Evolutionary conservation across 2,113 vertebrate species (phyloP), one percentile per base, ranked within the genome.

Genomic region (Amblyornis subalaris): DNA sequence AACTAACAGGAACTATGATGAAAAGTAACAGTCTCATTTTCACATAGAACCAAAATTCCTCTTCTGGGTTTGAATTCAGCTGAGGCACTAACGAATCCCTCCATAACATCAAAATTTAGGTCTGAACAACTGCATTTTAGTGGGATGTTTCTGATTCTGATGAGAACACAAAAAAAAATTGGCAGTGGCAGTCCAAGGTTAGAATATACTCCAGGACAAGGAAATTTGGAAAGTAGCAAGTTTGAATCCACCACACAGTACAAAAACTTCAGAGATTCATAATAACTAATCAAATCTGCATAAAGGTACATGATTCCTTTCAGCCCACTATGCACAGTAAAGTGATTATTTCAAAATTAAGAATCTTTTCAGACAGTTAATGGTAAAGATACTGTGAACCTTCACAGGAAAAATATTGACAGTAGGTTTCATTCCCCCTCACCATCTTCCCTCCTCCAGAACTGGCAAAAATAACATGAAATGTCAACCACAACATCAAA

Each of bases 401-500:
- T 91, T 89, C 87, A 77, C 23, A 91, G 74, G 62, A 93, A 85
- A 85, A 88, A 83, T 89, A 88, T 11, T 88, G 85, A 65, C 94
- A 96, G 93, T 88, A 96, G 66, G 45, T 94, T 95, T 95, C 66
- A 83, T 87, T 91, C 91, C 89, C 62, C 26, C 71, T 94, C 81
- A 75, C 42, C 57, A 73, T 79, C 57, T 76, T 70, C n/a, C 55
- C 38, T 88, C 89, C 74, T 85, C 66, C 93, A 90, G 58, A 94
- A 83, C 29, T 62, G 73, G 35, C 66, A 92, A 89, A 95, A 95
- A 95, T 95, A 96, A 85, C 58, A 73, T 18, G 42, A 78, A 76
- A 85, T 83, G 78, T 50, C 89, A 95, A 95, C 38, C n/a, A 64
- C 69, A 69, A 45, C 50, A 88, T 91, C 84, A 82, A 76, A 89